phyloP scores from a whole-genome alignment of 2,888 invertebrate genomes.

The Drosophila falleni region DNA sequence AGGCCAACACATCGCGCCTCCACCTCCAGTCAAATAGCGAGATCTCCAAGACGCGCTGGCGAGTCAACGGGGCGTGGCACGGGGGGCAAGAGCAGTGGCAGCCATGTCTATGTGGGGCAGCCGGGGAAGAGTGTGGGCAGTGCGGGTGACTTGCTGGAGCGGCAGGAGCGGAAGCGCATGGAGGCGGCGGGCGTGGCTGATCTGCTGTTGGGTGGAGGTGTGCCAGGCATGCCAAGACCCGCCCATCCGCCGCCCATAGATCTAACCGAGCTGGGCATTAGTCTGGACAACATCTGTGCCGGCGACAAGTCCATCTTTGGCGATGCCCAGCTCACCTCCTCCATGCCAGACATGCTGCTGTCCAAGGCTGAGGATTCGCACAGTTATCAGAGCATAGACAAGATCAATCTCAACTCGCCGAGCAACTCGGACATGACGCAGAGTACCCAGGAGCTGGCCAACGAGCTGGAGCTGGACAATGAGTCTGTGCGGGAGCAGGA shows the following conservation, averaged over 20 bases:
- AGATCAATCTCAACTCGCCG: slow-evolving; percentile 83
- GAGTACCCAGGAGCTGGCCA: slow-evolving; percentile 84
- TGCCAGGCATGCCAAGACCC: slow-evolving; percentile 85
- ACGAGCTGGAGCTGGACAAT: slow-evolving; percentile 82
- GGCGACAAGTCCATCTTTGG: slow-evolving; percentile 85
- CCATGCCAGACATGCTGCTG: slow-evolving; percentile 87
- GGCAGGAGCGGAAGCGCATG: slow-evolving; percentile 79
- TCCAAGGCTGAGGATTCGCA: slow-evolving; percentile 84
- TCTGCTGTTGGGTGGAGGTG: slow-evolving; percentile 79
- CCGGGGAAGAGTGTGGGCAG: slow-evolving; percentile 72
- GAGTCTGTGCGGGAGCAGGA: slow-evolving; percentile 76
- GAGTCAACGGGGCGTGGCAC: slow-evolving; percentile 81
- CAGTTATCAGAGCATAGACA: slow-evolving; percentile 84
- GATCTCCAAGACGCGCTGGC: slow-evolving; percentile 83
- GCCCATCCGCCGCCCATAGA: slow-evolving; percentile 88
- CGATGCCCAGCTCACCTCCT: slow-evolving; percentile 86
- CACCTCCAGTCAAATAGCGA: slow-evolving; percentile 86
- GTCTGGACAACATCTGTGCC: slow-evolving; percentile 87
- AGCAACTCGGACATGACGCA: slow-evolving; percentile 84
- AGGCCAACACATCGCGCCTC: slow-evolving; percentile 86
- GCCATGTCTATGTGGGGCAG: slow-evolving; percentile 31
- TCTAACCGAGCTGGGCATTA: slow-evolving; percentile 86
- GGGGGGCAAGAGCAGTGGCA: slow-evolving; percentile 61
- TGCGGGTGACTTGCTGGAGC: slow-evolving; percentile 79
- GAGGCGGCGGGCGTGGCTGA: slow-evolving; percentile 81